Evolutionary conservation across 2,797 vertebrate genomes (phyloP).

Genomic region (Coreius guichenoti): DNA sequence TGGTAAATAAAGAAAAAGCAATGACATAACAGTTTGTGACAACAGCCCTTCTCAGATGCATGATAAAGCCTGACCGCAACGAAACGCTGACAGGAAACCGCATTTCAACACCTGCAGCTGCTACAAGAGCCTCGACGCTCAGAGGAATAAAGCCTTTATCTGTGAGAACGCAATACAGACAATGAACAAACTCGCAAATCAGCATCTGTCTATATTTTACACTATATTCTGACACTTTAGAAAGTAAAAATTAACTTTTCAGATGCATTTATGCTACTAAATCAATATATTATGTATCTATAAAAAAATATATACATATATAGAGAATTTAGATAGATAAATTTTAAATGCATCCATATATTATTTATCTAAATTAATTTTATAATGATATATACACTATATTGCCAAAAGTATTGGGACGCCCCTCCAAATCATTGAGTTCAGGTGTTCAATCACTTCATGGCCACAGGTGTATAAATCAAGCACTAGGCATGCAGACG

Average conservation of each 20-base stretch:
- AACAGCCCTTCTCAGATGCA: conserved; percentile 11
- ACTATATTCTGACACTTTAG: background rate
- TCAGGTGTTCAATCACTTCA: too few relatives aligned
- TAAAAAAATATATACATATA: background rate
- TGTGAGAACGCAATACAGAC: background rate
- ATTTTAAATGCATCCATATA: too few relatives aligned
- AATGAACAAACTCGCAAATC: background rate
- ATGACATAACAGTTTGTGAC: conserved; percentile 34
- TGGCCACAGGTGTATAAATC: too few relatives aligned
- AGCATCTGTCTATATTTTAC: background rate
- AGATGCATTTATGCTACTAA: background rate
- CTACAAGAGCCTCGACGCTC: background rate
- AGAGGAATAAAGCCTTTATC: background rate
- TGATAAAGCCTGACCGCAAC: background rate
- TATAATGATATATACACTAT: too few relatives aligned
- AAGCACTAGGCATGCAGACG: too few relatives aligned
- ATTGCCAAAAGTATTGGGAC: too few relatives aligned
- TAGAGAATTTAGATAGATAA: too few relatives aligned
- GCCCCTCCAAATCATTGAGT: too few relatives aligned
- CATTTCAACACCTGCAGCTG: conserved; percentile 46
- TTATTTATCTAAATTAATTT: too few relatives aligned
- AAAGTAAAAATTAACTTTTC: background rate
- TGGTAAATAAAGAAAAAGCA: conserved; percentile 3
- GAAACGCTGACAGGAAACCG: conserved; percentile 27
- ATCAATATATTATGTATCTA: background rate